phyloP scores from a whole-genome alignment of 1,140 invertebrate genomes.

The Solen grandis region DNA sequence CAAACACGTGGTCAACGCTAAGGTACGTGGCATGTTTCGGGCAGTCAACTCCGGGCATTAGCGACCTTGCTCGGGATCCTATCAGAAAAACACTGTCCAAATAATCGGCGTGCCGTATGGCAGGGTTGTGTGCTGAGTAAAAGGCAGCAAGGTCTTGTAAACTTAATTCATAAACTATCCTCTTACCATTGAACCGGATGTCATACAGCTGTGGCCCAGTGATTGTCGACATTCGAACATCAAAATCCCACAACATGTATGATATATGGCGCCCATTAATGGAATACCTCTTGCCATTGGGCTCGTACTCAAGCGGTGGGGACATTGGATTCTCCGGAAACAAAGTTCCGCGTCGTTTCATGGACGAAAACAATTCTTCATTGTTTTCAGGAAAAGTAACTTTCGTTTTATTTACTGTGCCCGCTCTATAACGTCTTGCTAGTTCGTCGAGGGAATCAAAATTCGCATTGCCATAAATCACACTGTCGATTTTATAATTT shows the following conservation, averaged over 20 bases:
- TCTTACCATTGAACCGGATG: slow-evolving; percentile 60
- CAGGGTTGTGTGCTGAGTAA: slow-evolving; percentile 60
- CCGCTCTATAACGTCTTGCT: slow-evolving; percentile 52
- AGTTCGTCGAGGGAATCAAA: slow-evolving; percentile 64
- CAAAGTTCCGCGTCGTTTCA: slow-evolving; percentile 51
- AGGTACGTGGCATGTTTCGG: slow-evolving; percentile 61
- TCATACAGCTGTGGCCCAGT: slow-evolving; percentile 69
- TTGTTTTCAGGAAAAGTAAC: slow-evolving; percentile 51
- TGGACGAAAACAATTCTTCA: slow-evolving; percentile 55
- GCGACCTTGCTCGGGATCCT: slow-evolving; percentile 31
- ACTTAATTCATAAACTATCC: slow-evolving; percentile 65
- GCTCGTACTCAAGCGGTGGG: slow-evolving; percentile 62
- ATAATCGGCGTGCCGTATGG: slow-evolving; percentile 56
- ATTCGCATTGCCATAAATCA: slow-evolving; percentile 64
- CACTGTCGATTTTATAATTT: slow-evolving; percentile 55
- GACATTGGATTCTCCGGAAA: slow-evolving; percentile 47
- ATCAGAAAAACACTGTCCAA: slow-evolving; percentile 56
- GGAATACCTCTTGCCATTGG: slow-evolving; percentile 73
- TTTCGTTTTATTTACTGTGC: slow-evolving; percentile 60
- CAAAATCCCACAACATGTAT: slow-evolving; percentile 74
- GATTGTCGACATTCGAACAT: slow-evolving; percentile 67
- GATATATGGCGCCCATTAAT: slow-evolving; percentile 63
- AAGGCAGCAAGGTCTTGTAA: slow-evolving; percentile 65
- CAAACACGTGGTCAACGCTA: slow-evolving; percentile 28
- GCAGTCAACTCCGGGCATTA: slow-evolving; percentile 66